phyloP scores from a whole-genome alignment of 2,888 invertebrate species.

The Nomada fabriciana region DNA sequence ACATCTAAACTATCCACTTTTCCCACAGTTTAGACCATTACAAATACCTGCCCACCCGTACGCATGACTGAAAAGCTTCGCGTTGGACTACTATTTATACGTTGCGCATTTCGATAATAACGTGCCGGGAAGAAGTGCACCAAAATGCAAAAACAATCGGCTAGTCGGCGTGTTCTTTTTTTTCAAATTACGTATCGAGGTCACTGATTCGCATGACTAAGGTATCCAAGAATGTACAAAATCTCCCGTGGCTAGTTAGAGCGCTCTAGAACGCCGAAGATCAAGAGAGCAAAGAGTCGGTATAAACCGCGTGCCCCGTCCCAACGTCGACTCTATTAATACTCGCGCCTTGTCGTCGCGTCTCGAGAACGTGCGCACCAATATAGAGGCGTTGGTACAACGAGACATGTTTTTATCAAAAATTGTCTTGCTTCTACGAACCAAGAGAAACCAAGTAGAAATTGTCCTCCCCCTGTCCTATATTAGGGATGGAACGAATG shows the following conservation, averaged over 20 bases:
- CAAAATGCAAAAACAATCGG: not conserved
- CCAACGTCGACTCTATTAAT: constrained; percentile 69
- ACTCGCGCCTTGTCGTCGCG: constrained; percentile 72
- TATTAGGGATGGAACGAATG: no score
- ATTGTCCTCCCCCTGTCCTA: not conserved
- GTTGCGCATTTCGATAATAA: not conserved
- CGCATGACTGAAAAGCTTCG: not conserved
- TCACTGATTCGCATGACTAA: constrained; percentile 63
- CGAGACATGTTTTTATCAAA: constrained; percentile 18
- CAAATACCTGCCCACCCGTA: no score
- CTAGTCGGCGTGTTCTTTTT: not conserved
- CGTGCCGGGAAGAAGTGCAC: not conserved
- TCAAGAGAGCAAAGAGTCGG: constrained; percentile 62
- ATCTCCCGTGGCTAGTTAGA: constrained; percentile 59
- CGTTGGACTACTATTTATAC: no score
- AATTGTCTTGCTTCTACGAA: not conserved
- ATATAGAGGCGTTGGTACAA: constrained; percentile 29
- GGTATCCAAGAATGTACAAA: constrained; percentile 68
- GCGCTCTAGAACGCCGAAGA: constrained; percentile 62
- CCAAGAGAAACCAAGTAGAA: not conserved
- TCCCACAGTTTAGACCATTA: not conserved
- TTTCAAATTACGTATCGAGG: constrained; percentile 56
- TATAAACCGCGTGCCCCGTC: constrained; percentile 62
- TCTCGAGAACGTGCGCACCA: constrained; percentile 58
- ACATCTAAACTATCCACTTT: not conserved